Conservation (phyloP, 2,113 vertebrate species). For the Crotalus tigris region DNA sequence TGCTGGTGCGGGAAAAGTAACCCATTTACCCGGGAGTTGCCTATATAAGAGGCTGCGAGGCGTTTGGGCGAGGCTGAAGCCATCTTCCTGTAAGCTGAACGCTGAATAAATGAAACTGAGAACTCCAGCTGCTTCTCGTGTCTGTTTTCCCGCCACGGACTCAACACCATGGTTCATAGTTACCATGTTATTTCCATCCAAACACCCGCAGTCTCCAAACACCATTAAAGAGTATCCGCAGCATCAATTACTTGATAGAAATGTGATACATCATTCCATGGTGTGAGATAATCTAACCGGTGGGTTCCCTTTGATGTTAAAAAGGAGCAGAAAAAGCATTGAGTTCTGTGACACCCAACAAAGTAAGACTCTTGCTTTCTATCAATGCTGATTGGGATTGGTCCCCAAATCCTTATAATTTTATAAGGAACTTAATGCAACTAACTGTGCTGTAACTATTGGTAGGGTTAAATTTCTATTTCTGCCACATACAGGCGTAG, state of each 20-base stretch:
- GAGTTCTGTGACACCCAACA: background rate
- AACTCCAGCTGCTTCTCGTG: too few species aligned
- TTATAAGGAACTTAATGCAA: background rate
- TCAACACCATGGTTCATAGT: background rate
- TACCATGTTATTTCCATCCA: background rate
- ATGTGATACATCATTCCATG: background rate
- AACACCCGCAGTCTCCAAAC: background rate
- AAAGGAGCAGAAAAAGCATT: background rate
- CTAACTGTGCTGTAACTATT: background rate
- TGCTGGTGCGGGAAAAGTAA: too few species aligned
- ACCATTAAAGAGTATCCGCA: background rate
- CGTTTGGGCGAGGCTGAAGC: too few species aligned
- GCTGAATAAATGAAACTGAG: too few species aligned
- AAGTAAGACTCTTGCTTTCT: background rate
- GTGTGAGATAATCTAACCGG: background rate
- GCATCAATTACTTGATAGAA: background rate
- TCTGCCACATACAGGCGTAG: background rate
- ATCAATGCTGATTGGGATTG: background rate
- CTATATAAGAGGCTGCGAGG: too few species aligned
- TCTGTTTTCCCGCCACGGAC: too few species aligned
- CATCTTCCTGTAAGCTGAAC: too few species aligned
- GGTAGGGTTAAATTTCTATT: background rate
- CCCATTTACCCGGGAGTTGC: too few species aligned
- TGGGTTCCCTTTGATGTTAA: background rate
- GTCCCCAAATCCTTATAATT: background rate